Conservation (phyloP, 2,888 invertebrate species). For the Agrotis ipsilon region DNA sequence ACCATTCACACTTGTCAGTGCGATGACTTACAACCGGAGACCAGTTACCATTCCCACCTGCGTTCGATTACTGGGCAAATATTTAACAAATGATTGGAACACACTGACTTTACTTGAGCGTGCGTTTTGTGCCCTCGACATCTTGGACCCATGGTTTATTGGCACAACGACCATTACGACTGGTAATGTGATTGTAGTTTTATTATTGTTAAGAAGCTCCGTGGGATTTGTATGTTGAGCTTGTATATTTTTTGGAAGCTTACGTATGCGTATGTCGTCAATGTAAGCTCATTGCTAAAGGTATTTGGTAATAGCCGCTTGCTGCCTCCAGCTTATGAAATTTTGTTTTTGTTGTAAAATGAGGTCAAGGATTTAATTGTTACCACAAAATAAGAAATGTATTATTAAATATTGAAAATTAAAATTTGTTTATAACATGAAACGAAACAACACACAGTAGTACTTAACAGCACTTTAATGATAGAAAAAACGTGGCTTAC, state of each 20-base stretch:
- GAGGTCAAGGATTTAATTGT: not conserved
- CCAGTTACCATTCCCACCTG: constrained; percentile 52
- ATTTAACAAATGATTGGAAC: constrained; percentile 64
- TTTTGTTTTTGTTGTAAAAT: not conserved
- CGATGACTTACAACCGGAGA: constrained; percentile 43
- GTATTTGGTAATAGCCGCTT: constrained; percentile 19
- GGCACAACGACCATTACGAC: constrained; percentile 48
- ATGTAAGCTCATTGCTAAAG: not conserved
- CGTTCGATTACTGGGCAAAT: constrained; percentile 67
- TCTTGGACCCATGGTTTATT: constrained; percentile 30
- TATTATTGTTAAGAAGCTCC: constrained; percentile 33
- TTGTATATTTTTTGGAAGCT: constrained; percentile 14
- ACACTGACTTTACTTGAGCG: constrained; percentile 64
- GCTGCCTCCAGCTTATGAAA: not conserved
- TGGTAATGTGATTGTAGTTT: constrained; percentile 53
- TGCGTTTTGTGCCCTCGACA: constrained; percentile 56
- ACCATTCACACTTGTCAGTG: constrained; percentile 47
- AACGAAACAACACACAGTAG: constrained; percentile 6
- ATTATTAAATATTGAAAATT: no score
- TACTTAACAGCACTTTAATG: not conserved
- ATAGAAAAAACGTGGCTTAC: constrained; percentile 15
- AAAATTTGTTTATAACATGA: not conserved
- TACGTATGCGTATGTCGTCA: not conserved
- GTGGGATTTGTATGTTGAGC: constrained; percentile 11
- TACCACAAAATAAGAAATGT: no score